A percentile compares a stretch with the other conserved stretches of the same genome.
Evolutionary conservation across 1,140 invertebrate species (phyloP).

Genomic region (Micrasema minimum): DNA sequence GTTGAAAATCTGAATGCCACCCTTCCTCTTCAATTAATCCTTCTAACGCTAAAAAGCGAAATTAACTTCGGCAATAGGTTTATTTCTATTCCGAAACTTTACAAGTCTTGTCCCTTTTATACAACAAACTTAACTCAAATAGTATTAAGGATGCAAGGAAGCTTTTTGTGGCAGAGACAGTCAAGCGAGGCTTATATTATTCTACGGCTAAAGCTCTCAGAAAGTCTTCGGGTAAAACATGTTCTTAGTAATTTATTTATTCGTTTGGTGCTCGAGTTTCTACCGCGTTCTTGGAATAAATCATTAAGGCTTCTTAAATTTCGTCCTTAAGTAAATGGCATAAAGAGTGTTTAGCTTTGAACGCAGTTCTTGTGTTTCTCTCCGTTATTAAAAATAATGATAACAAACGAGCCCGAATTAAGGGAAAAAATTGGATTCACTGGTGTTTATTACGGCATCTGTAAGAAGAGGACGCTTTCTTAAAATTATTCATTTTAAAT

Average conservation of each 20-base stretch:
- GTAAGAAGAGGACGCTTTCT: too few species aligned
- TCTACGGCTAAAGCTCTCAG: slow-evolving; percentile 8
- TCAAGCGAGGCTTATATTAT: slow-evolving; percentile 7
- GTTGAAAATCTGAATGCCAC: neutral
- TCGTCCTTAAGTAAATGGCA: too few species aligned
- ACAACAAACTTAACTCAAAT: slow-evolving; percentile 29
- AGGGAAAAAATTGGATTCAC: too few species aligned
- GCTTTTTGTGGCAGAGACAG: slow-evolving; percentile 20
- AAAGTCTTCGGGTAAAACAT: slow-evolving; percentile 31
- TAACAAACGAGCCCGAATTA: too few species aligned
- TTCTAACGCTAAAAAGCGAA: slow-evolving; percentile 6
- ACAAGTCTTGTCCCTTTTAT: neutral
- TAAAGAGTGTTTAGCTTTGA: too few species aligned
- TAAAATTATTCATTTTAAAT: too few species aligned
- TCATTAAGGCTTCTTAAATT: slow-evolving; percentile 18
- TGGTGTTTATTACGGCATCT: too few species aligned
- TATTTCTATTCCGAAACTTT: slow-evolving; percentile 27
- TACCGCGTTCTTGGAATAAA: slow-evolving; percentile 11
- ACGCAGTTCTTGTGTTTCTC: too few species aligned
- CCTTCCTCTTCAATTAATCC: slow-evolving; percentile 7
- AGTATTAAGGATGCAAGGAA: slow-evolving; percentile 36
- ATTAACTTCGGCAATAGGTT: slow-evolving; percentile 9
- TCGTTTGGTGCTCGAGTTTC: slow-evolving; percentile 11
- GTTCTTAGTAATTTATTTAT: slow-evolving; percentile 25
- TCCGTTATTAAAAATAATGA: too few species aligned